Evolutionary conservation across 2,113 vertebrate genomes (phyloP), one percentile per base, ranked within the genome.

Genomic region (Ophiodon elongatus): DNA sequence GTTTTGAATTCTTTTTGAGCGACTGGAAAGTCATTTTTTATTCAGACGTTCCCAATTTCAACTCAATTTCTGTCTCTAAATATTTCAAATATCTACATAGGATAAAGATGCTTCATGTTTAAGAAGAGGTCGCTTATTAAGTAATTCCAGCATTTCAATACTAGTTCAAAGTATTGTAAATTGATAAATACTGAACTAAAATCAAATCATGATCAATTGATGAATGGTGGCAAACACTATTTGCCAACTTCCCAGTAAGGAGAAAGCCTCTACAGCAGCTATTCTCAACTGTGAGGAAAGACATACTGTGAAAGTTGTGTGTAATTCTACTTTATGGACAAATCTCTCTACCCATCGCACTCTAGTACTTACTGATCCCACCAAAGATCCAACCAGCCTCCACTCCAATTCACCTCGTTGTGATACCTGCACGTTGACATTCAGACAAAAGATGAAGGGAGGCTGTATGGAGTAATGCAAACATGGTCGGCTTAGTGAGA

Each of bases 11-110:
- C 39, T 68, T 66, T 56, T 69, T 37, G 31, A 71, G 72, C 43
- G 35, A 39, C 9, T 66, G 41, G 68, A 65, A 86, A 85, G 74
- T 85, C 52, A 39, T 84, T 76, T 86, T 68, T 90, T 73, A 76
- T 87, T 84, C 52, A 73, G 80, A 33, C 8, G 15, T 57, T 76
- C 66, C 47, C 21, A 76, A 68, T 27, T 73, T 80, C 73, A 90
- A 67, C 64, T 88, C 79, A 65, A 60, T 85, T 80, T 65, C 52
- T 33, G 23, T 37, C 50, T 66, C 43, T 13, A 31, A 43, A 64
- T 76, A 62, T 63, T 77, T 85, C 19, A 19, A 56, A 33, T 17
- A 21, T 75, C 50, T 43, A 62, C 57, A 54, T 17, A 63, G 29
- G 39, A 56, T 57, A 17, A 64, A 65, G 11, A 65, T 43, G 43